Conservation (phyloP, 1,140 invertebrate genomes). For the Eurosta solidaginis region DNA sequence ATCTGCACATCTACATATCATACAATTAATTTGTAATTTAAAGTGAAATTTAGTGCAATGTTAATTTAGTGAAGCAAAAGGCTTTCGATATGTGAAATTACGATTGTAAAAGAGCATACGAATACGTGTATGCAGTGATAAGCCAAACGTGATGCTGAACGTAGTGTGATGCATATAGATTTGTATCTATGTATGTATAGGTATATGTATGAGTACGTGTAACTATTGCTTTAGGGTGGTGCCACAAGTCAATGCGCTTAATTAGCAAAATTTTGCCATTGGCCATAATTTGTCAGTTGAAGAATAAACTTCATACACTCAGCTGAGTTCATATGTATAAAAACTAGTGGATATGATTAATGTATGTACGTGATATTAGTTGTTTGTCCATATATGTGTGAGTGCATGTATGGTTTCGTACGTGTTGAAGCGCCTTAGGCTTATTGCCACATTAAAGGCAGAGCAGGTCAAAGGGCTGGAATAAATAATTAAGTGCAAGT, state of each 20-base stretch:
- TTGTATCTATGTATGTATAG: not conserved
- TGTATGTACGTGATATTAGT: not conserved
- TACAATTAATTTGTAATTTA: constrained; percentile 21
- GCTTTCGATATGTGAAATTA: not conserved
- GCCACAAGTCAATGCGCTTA: not conserved
- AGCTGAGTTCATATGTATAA: not conserved
- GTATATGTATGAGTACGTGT: not conserved
- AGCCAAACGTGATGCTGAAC: not conserved
- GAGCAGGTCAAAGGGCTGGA: not conserved
- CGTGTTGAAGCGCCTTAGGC: constrained; percentile 1
- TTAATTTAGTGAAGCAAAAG: constrained; percentile 21
- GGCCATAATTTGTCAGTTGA: not conserved
- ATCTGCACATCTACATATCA: not conserved
- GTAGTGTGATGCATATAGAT: not conserved
- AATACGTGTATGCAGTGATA: too few relatives aligned
- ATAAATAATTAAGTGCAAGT: not conserved
- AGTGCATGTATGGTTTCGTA: not conserved
- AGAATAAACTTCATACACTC: not conserved
- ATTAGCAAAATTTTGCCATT: constrained; percentile 16
- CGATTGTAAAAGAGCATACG: too few relatives aligned
- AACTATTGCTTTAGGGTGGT: not conserved
- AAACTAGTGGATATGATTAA: not conserved
- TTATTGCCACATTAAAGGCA: not conserved
- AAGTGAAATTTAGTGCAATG: constrained; percentile 25
- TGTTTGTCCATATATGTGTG: not conserved